Evolutionary conservation across 2,888 invertebrate genomes (phyloP), one percentile per base, ranked within the genome.

Genomic region (Drosophila longiperda): DNA sequence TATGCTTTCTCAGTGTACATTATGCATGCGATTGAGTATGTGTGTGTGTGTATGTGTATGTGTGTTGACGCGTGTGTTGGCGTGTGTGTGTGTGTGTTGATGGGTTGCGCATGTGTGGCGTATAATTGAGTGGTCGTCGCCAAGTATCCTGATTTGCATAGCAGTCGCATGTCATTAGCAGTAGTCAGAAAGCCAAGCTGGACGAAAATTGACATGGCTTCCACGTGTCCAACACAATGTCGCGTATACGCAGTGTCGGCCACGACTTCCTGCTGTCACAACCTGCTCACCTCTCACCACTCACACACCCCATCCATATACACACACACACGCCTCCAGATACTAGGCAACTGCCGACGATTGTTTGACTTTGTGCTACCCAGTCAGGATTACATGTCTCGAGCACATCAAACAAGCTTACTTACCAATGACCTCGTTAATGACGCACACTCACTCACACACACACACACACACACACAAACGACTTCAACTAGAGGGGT

Each of bases 361-460:
- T 86, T 89, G 82, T 73, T 83, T 80, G 75, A 70, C 84, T 78
- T 77, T 77, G 59, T 48, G 71, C 59, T 66, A 55, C 62, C 63
- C 53, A 70, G 75, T 63, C 76, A 49, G 78, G 82, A 82, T 85
- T 83, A 90, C 89, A 91, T 90, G 90, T 82, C 82, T 87, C 79
- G 80, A 82, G 82, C 80, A 86, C 90, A 90, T 87, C 87, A 87
- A 90, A 90, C 85, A 89, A 87, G 87, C 85, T 90, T 90, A 84
- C 87, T 87, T 87, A 87, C 89, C 89, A 87, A 84, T 87, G 90
- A 87, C 87, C 87, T 87, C 90, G 90, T 89, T 87, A 87, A 89
- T 90, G 90, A 77, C 86, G 72, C 81, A 73, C 70, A 82, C 73
- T 73, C 65, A 66, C 36, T 8, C 45, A 23, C 38, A 17, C 20